Percentiles rank a stretch among this genome's conserved stretches.
Evolutionary conservation across 2,113 vertebrate genomes (phyloP).

Genomic region (Bufo gargarizans): DNA sequence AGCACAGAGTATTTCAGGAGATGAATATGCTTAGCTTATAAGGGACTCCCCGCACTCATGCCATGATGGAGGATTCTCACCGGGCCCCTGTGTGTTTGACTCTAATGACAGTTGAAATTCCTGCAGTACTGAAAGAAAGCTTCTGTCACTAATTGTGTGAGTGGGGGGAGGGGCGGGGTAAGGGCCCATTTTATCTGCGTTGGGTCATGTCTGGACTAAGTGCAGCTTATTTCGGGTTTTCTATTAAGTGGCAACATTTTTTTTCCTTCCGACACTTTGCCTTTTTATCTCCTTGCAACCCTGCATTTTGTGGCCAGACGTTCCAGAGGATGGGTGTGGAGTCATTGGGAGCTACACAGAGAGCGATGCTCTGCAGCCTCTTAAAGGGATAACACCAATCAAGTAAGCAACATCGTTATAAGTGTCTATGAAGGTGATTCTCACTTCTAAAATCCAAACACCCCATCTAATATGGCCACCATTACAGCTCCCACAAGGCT

Average conservation of each 20-base stretch:
- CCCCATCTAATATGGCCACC: no score
- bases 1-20: no score
- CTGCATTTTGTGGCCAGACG: background rate
- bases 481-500: no score
- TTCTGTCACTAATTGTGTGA: slow-evolving; percentile 15
- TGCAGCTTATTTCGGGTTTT: slow-evolving; percentile 32
- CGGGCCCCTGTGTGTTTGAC: background rate
- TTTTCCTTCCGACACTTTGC: no score
- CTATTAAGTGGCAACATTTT: background rate
- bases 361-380: background rate
- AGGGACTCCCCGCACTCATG: no score
- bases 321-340: background rate
- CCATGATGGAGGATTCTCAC: background rate
- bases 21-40: no score
- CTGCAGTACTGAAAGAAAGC: background rate
- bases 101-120: background rate
- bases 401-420: background rate
- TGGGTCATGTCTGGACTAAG: slow-evolving; percentile 36
- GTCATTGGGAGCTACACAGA: background rate
- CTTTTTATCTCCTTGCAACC: background rate
- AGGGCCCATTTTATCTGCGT: background rate
- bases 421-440: no score
- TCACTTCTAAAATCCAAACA: no score
- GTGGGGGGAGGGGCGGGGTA: background rate
- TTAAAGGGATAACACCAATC: background rate